Evolutionary conservation across 2,797 vertebrate genomes (phyloP).

Genomic region (Ctenosaura bakeri): DNA sequence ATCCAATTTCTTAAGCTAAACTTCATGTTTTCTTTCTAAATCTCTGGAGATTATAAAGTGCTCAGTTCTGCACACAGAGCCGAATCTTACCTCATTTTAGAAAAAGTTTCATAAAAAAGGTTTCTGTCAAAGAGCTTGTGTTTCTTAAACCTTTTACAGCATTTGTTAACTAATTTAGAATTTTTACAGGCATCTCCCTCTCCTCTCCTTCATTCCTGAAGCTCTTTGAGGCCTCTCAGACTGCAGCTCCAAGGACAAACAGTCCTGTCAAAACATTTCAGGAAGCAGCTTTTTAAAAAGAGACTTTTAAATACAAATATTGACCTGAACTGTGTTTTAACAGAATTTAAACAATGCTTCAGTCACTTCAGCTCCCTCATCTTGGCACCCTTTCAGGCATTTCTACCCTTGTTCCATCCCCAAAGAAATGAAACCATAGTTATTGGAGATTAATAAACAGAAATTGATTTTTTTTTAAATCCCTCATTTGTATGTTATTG

Average conservation of each 20-base stretch:
- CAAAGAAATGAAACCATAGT: slow-evolving; percentile 37
- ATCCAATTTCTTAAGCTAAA: slow-evolving; percentile 23
- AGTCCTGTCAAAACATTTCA: not conserved
- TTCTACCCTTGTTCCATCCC: not conserved
- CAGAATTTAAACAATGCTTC: slow-evolving; percentile 9
- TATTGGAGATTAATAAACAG: slow-evolving; percentile 40
- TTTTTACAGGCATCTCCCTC: slow-evolving; percentile 21
- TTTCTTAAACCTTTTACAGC: slow-evolving; percentile 48
- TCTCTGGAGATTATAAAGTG: slow-evolving; percentile 11
- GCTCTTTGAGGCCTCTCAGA: slow-evolving; percentile 39
- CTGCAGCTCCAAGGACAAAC: slow-evolving; percentile 23
- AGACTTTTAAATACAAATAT: slow-evolving; percentile 1
- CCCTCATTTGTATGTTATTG: slow-evolving; percentile 35
- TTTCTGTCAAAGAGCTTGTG: slow-evolving; percentile 13
- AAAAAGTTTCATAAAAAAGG: slow-evolving; percentile 6
- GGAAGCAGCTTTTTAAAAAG: not conserved
- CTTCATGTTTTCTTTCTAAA: slow-evolving; percentile 26
- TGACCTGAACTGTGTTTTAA: slow-evolving; percentile 18
- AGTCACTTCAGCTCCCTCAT: not conserved
- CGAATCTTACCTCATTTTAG: slow-evolving; percentile 23
- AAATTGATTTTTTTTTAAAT: slow-evolving; percentile 14
- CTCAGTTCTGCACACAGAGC: not conserved
- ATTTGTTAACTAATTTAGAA: slow-evolving; percentile 31
- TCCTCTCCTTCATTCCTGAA: not conserved
- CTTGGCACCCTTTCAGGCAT: slow-evolving; percentile 30